Percentiles rank a stretch among this genome's conserved stretches.
Evolutionary conservation across 2,113 vertebrate species (phyloP).

Genomic region (Mobula birostris): DNA sequence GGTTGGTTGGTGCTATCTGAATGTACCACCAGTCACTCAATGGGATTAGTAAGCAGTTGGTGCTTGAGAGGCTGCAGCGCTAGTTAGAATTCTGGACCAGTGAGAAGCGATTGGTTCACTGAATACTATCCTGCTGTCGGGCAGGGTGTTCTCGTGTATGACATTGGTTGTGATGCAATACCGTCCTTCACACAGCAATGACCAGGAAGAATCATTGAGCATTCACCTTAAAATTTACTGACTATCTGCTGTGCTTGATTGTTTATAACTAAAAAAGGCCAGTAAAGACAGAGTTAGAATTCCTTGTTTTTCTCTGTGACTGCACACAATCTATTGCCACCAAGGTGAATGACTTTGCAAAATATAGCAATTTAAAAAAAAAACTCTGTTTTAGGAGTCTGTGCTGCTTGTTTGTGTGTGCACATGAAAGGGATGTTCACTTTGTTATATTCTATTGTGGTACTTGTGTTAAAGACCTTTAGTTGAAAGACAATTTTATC

Average conservation of each 20-base stretch:
- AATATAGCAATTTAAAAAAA: background rate
- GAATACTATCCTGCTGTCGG: background rate
- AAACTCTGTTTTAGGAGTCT: background rate
- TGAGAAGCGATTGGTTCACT: background rate
- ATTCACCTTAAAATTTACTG: background rate
- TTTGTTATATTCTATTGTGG: background rate
- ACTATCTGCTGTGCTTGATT: background rate
- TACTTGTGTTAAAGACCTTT: background rate
- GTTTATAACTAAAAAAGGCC: background rate
- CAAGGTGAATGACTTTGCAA: background rate
- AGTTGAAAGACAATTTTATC: background rate
- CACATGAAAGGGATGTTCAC: no score
- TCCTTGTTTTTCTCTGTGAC: background rate
- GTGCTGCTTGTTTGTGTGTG: background rate
- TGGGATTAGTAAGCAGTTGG: background rate
- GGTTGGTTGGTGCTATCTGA: background rate
- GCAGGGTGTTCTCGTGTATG: slow-evolving; percentile 4
- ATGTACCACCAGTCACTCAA: background rate
- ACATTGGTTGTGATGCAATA: slow-evolving; percentile 28
- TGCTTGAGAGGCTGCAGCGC: background rate
- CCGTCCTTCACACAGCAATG: slow-evolving; percentile 25
- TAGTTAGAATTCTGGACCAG: background rate
- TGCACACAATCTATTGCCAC: background rate
- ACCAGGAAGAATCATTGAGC: slow-evolving; percentile 16
- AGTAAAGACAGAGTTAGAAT: background rate